A percentile compares a stretch with the other conserved stretches of the same genome.
phyloP scores from a whole-genome alignment of 2,797 vertebrate genomes.

The Sebastes reedi region DNA sequence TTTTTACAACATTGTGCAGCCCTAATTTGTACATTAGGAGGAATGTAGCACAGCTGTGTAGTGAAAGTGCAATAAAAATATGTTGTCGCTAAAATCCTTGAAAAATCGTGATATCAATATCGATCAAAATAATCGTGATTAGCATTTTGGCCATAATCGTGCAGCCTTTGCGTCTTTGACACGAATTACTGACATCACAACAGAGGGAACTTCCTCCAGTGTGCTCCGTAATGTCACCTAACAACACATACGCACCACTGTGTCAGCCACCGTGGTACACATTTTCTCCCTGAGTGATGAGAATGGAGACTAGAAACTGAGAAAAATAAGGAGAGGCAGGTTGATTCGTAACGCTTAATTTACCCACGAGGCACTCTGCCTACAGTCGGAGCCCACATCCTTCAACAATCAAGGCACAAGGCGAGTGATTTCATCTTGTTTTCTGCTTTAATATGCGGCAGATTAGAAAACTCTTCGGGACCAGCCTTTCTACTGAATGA shows the following conservation, averaged over 20 bases:
- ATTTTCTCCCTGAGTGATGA: background rate
- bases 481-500: slow-evolving; percentile 45
- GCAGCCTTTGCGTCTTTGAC: background rate
- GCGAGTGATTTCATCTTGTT: slow-evolving; percentile 43
- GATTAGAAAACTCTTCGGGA: slow-evolving; percentile 40
- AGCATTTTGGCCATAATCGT: too few relatives aligned
- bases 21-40: too few relatives aligned
- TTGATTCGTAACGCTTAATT: slow-evolving; percentile 22
- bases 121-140: too few relatives aligned
- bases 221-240: background rate
- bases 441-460: slow-evolving; percentile 36
- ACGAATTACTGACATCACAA: slow-evolving; percentile 12
- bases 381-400: slow-evolving; percentile 30
- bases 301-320: background rate
- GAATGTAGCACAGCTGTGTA: too few relatives aligned
- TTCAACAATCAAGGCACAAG: slow-evolving; percentile 22
- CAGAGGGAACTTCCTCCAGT: background rate
- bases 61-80: too few relatives aligned
- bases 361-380: slow-evolving; percentile 14
- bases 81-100: too few relatives aligned
- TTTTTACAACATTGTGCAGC: too few relatives aligned
- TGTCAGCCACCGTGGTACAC: background rate
- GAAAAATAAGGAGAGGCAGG: background rate
- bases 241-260: background rate
- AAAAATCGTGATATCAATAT: too few relatives aligned